Evolutionary conservation across 2,888 invertebrate species (phyloP).

Genomic region (Hypena proboscidalis): DNA sequence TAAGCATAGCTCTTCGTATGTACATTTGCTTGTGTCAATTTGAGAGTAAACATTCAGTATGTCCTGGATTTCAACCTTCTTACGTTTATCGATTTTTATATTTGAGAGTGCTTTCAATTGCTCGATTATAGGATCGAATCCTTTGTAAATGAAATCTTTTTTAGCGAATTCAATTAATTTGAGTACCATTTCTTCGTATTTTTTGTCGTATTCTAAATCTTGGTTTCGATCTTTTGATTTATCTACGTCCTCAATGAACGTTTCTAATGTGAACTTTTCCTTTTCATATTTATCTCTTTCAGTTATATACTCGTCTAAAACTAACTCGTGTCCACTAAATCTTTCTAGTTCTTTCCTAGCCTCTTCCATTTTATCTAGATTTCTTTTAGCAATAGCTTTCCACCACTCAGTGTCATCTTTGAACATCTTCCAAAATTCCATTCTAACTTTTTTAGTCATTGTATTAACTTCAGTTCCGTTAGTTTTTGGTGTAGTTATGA

Average conservation of each 20-base stretch:
- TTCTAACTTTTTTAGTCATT: constrained; percentile 55
- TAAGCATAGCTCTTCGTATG: constrained; percentile 77
- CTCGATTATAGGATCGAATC: constrained; percentile 79
- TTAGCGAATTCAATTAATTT: constrained; percentile 79
- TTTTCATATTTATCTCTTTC: constrained; percentile 68
- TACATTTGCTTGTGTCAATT: constrained; percentile 73
- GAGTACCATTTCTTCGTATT: constrained; percentile 78
- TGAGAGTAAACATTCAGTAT: constrained; percentile 74
- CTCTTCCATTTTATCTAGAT: constrained; percentile 78
- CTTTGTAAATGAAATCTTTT: constrained; percentile 77
- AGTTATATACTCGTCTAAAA: constrained; percentile 69
- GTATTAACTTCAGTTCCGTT: constrained; percentile 45
- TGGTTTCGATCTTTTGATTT: constrained; percentile 69
- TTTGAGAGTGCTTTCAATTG: constrained; percentile 71
- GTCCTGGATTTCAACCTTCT: constrained; percentile 69
- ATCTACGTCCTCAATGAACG: constrained; percentile 77
- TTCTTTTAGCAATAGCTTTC: constrained; percentile 77
- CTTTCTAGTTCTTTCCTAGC: constrained; percentile 73
- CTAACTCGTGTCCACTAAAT: constrained; percentile 77
- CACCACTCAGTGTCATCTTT: constrained; percentile 80
- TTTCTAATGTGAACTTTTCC: constrained; percentile 69
- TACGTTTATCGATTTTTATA: constrained; percentile 67
- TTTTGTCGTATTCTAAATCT: constrained; percentile 74
- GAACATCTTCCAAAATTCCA: constrained; percentile 77
- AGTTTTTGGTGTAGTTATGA: constrained; percentile 19